Evolutionary conservation across 1,140 invertebrate genomes (phyloP), one percentile per base, ranked within the genome.

Genomic region (Cotesia chilonis): DNA sequence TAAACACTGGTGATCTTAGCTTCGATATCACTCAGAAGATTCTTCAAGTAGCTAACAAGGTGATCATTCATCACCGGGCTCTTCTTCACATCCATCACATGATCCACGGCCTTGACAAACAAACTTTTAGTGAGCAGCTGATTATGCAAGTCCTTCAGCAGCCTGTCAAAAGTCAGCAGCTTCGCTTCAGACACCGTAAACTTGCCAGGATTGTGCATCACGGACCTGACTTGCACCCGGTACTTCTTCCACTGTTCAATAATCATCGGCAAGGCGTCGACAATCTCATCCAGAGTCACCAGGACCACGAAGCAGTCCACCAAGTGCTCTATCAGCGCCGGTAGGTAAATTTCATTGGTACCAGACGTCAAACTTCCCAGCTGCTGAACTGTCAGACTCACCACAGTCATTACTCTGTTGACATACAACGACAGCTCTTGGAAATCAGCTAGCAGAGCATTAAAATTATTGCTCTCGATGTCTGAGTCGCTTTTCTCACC

Each of bases 241-340:
- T 94, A 95, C 4, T 90, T 84, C 12, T 89, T 89, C 92, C 92
- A 94, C 79, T 93, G 91, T 14, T 93, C 90, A 68, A 89, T 82
- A 4, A 95, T 83, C 0, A 87, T 82, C 2, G 88, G 85, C 71
- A 92, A 90, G 54, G 83, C 83, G 36, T 88, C 86, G 38, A 95
- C 87, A 12, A 95, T 84, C 83, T 91, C 90, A 81, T 95, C 94
- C 9, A 95, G 77, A 20, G 90, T 92, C 7, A 94, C 85, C 4
- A 95, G 85, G 57, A 92, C 88, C n/a, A 89, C 82, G 35, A 95
- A 88, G 17, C 94, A 78, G 78, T 92, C 89, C 12, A 90, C 89
- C 6, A 94, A 84, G 74, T 91, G 87, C 75, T 91, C 89, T 78
- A 92, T 84, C 38, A 83, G 76, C 20, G 81, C 76, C 12, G 81